Conservation (phyloP, 2,888 invertebrate species). For the Steinernema scapterisci region DNA sequence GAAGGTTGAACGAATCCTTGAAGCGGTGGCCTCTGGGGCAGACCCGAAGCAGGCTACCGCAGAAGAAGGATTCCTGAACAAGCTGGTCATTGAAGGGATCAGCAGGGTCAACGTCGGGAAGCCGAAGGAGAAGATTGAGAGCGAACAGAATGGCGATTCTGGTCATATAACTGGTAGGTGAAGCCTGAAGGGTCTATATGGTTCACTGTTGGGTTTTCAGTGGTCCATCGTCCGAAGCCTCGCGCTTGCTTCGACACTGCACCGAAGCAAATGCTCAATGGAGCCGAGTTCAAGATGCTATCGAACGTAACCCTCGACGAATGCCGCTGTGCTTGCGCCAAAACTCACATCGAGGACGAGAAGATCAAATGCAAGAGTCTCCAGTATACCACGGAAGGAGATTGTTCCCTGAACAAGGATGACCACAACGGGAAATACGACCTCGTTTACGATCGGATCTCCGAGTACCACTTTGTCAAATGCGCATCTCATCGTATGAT, state of each 20-base stretch:
- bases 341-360: conserved; percentile 42
- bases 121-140: conserved; percentile 18
- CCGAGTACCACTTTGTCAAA: conserved; percentile 22
- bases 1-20: conserved; percentile 33
- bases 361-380: conserved; percentile 44
- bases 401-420: conserved; percentile 57
- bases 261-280: conserved; percentile 51
- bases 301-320: conserved; percentile 53
- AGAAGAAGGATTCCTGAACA: conserved; percentile 49
- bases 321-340: conserved; percentile 51
- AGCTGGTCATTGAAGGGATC: conserved; percentile 44
- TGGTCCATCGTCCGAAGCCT: background rate
- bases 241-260: conserved; percentile 57
- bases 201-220: background rate
- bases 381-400: conserved; percentile 50
- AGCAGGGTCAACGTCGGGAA: background rate
- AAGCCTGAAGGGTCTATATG: background rate
- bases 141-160: conserved; percentile 13
- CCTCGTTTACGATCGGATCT: conserved; percentile 53
- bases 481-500: background rate
- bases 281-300: conserved; percentile 52
- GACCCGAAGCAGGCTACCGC: conserved; percentile 32
- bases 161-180: background rate
- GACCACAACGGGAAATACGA: conserved; percentile 58
- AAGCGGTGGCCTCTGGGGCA: conserved; percentile 25